Base-by-base conservation (phyloP, 2,888 invertebrate genomes). In the Cosmorhoe ocellata region DNA sequence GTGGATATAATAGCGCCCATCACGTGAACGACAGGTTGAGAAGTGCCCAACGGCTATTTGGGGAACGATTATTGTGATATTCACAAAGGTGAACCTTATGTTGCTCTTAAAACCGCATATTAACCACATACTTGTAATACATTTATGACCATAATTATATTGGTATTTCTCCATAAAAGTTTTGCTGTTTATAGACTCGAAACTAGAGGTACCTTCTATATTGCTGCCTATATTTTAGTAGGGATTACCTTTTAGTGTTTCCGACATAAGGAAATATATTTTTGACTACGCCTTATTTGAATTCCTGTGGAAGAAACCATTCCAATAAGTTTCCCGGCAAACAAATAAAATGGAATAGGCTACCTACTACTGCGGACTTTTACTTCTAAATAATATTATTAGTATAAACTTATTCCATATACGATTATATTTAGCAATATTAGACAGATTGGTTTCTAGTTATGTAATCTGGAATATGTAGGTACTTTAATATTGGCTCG, bases 1-100 rank as follows among this genome's bases (percentile, higher is more conserved):
- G 71, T 82, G 81, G 74, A 45, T 58, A 48, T 61, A 58, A 61
- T 61, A 45, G 52, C 50, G 50, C 48, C 34, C 30, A 40, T 38
- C 33, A 42, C 30, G 34, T 38, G 38, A 42, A 43, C 42, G 44
- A 52, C 61, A 61, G 61, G 61, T 61, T 48, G 44, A 30, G 48
- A 51, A 42, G 22, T 37, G 41, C 18, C 44, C 40, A 46, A 46
- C 37, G 45, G 51, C 36, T 41, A 51, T 45, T 46, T 42, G 41
- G 8, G n/a, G 32, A 41, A 46, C 28, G 46, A 46, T 51, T 37
- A 42, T 42, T 28, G 41, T 46, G 27, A 32, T 41, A 41, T 41
- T 41, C 8, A 46, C 24, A 33, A 37, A 38, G 38, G 26, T 27
- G 27, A 39, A 34, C 33, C 30, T 13, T 44, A 43, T 38, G 49